phyloP scores from a whole-genome alignment of 2,888 invertebrate genomes.

The Drosophila flavopinicola region DNA sequence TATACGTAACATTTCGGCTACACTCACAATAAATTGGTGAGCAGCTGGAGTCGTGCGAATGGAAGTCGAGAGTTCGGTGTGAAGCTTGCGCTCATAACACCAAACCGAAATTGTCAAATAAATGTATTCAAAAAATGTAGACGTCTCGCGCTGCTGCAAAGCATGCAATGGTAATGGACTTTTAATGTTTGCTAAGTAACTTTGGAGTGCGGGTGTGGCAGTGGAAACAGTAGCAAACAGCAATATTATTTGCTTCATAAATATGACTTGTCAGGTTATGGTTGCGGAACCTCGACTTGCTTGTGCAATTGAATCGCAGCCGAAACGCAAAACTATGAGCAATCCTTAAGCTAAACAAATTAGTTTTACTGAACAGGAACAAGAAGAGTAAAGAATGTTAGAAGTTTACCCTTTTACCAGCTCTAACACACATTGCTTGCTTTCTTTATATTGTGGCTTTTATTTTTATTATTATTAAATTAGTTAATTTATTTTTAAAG shows the following conservation, averaged over 20 bases:
- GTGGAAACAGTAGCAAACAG: conserved; percentile 2
- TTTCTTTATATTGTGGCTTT: too few species aligned
- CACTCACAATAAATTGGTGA: conserved; percentile 31
- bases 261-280: conserved; percentile 31
- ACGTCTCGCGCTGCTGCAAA: conserved; percentile 42
- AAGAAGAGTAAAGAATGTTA: too few species aligned
- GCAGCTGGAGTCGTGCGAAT: not conserved
- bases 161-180: conserved; percentile 71
- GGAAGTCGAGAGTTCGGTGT: conserved; percentile 9
- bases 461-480: too few species aligned
- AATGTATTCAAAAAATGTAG: conserved; percentile 65
- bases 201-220: not conserved
- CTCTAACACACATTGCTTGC: too few species aligned
- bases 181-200: conserved; percentile 64
- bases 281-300: not conserved
- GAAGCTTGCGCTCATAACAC: conserved; percentile 24
- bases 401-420: too few species aligned
- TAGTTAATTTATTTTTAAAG: too few species aligned
- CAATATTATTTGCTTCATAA: conserved; percentile 35
- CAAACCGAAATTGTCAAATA: conserved; percentile 63
- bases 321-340: not conserved
- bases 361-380: too few species aligned
- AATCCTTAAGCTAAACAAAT: too few species aligned
- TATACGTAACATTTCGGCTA: conserved; percentile 56
- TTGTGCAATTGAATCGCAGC: conserved; percentile 1